A percentile compares a stretch with the other conserved stretches of the same genome.
Evolutionary conservation across 2,797 vertebrate genomes (phyloP).

Genomic region (Tamandua tetradactyla): DNA sequence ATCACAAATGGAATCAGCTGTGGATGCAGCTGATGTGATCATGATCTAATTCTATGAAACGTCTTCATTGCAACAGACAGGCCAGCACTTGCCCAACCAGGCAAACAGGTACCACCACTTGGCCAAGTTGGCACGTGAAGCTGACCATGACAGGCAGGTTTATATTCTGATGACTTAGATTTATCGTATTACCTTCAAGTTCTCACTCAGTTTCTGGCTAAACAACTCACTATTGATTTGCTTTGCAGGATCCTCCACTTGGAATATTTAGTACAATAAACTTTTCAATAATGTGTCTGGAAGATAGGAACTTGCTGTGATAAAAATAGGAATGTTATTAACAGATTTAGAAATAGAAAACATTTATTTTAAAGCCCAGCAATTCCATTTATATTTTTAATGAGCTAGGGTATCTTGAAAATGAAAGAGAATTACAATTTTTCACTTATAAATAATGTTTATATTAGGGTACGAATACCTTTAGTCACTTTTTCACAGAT

Average conservation of each 20-base stretch:
- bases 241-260: background rate
- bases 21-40: no score
- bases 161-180: background rate
- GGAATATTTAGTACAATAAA: conserved; percentile 37
- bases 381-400: conserved; percentile 79
- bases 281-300: background rate
- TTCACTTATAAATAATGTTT: conserved; percentile 81
- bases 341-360: conserved; percentile 66
- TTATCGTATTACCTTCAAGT: conserved; percentile 24
- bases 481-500: conserved; percentile 76
- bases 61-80: no score
- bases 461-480: conserved; percentile 73
- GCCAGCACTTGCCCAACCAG: no score
- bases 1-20: no score
- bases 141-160: no score
- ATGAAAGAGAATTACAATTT: conserved; percentile 74
- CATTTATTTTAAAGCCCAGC: conserved; percentile 66
- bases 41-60: no score
- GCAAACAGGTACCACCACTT: no score
- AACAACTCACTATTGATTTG: background rate
- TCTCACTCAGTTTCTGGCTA: conserved; percentile 13
- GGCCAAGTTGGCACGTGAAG: no score
- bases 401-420: conserved; percentile 72
- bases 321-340: conserved; percentile 70
- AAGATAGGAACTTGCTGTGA: conserved; percentile 52